Evolutionary conservation across 2,113 vertebrate species (phyloP).

Genomic region (Xiphophorus maculatus): DNA sequence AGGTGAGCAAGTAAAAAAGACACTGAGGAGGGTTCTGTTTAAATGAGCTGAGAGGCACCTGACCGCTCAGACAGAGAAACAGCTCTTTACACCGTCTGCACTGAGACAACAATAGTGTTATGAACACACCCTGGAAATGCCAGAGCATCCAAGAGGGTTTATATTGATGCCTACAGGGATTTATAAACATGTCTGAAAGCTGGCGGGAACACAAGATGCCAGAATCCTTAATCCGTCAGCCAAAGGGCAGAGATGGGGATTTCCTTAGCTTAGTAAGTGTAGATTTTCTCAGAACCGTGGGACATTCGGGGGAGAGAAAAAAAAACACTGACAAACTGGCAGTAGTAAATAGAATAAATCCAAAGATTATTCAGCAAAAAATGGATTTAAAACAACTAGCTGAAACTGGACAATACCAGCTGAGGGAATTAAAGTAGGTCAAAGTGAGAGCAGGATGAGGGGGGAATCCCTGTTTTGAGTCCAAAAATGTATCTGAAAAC

Average conservation of each 20-base stretch:
- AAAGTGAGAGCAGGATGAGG: not conserved
- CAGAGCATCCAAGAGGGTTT: slow-evolving; percentile 28
- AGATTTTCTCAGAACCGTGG: slow-evolving; percentile 27
- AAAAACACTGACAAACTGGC: slow-evolving; percentile 24
- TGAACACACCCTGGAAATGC: slow-evolving; percentile 27
- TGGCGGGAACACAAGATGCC: slow-evolving; percentile 12
- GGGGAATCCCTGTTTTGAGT: not conserved
- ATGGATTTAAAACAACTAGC: slow-evolving; percentile 19
- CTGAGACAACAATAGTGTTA: slow-evolving; percentile 3
- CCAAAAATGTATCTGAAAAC: not conserved
- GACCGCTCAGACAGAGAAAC: slow-evolving; percentile 13
- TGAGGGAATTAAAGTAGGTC: slow-evolving; percentile 17
- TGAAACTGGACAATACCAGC: slow-evolving; percentile 6
- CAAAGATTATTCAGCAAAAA: slow-evolving; percentile 8
- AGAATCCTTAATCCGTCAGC: slow-evolving; percentile 40
- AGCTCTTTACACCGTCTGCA: slow-evolving; percentile 16
- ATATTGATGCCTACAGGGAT: slow-evolving; percentile 30
- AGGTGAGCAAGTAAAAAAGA: slow-evolving; percentile 3
- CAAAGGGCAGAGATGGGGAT: slow-evolving; percentile 43
- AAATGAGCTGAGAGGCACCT: slow-evolving; percentile 3
- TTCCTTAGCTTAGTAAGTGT: slow-evolving; percentile 54
- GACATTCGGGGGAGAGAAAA: slow-evolving; percentile 4
- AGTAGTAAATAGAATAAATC: slow-evolving; percentile 29
- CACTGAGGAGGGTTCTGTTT: slow-evolving; percentile 1
- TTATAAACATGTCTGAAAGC: slow-evolving; percentile 30